phyloP scores from a whole-genome alignment of 2,888 invertebrate species.

The Rhagophthalmus giganteus region DNA sequence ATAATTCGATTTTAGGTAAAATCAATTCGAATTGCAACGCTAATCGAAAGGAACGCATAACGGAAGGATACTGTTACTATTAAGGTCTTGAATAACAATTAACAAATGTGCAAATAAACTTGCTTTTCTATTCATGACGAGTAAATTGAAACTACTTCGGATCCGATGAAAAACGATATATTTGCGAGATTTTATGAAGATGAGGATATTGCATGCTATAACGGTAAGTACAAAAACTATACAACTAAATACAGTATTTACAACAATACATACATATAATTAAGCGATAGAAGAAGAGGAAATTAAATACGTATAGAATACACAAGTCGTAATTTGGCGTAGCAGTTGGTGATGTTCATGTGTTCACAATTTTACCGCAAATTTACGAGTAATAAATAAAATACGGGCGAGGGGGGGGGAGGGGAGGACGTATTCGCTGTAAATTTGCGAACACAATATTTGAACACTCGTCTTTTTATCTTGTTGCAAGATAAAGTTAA shows the following conservation, averaged over 20 bases:
- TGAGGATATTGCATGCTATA: slow-evolving; percentile 30
- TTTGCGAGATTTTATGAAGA: slow-evolving; percentile 31
- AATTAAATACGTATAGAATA: slow-evolving; percentile 28
- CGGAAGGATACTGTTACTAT: too few relatives aligned
- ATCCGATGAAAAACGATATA: slow-evolving; percentile 26
- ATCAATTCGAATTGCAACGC: too few relatives aligned
- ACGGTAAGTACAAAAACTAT: slow-evolving; percentile 1
- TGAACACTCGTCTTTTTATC: too few relatives aligned
- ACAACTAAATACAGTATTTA: slow-evolving; percentile 21
- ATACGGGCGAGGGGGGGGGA: too few relatives aligned
- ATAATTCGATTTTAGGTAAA: too few relatives aligned
- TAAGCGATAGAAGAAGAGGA: slow-evolving; percentile 26
- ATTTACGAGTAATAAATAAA: slow-evolving; percentile 15
- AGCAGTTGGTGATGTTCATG: slow-evolving; percentile 36
- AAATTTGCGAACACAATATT: neutral
- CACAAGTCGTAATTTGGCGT: slow-evolving; percentile 40
- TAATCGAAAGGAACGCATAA: too few relatives aligned
- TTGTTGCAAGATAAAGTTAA: too few relatives aligned
- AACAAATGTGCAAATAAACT: too few relatives aligned
- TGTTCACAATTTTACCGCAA: slow-evolving; percentile 8
- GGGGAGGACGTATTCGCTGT: neutral
- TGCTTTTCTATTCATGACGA: too few relatives aligned
- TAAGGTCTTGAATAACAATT: too few relatives aligned
- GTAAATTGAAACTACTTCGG: too few relatives aligned
- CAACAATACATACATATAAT: slow-evolving; percentile 28